These are phyloP conservation scores for Notoglanidium macrostoma DNA, from an alignment of 2,797 vertebrate genomes.

Conservation along the genomic window DNA sequence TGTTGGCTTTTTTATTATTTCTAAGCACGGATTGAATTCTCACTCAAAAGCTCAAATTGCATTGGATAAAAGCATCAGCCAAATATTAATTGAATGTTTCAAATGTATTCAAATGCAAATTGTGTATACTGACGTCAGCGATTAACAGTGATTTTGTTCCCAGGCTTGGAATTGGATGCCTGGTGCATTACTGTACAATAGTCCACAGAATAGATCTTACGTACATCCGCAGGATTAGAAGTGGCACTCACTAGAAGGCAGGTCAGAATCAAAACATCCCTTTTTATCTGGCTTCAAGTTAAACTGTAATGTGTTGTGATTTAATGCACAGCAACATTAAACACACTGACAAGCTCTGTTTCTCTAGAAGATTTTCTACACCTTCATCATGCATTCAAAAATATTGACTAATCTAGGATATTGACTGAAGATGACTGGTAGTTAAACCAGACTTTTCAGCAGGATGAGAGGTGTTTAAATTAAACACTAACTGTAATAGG, in stretches of 20 bases:
- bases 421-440: not conserved
- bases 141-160: too few species aligned
- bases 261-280: not conserved
- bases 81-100: not conserved
- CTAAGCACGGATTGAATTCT: not conserved
- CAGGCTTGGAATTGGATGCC: not conserved
- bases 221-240: not conserved
- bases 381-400: not conserved
- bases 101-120: too few species aligned
- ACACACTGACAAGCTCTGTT: not conserved
- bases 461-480: not conserved
- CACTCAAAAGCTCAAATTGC: not conserved
- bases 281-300: not conserved
- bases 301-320: not conserved
- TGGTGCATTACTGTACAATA: not conserved
- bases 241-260: not conserved
- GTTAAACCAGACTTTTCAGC: not conserved
- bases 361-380: not conserved
- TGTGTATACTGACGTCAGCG: not conserved
- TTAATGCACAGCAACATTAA: slow-evolving; percentile 4
- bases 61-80: not conserved
- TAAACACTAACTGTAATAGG: not conserved
- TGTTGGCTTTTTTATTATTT: not conserved
- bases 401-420: not conserved
- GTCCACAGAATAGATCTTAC: not conserved